Evolutionary conservation across 2,888 invertebrate species (phyloP).

Genomic region (Hecatera dysodea): DNA sequence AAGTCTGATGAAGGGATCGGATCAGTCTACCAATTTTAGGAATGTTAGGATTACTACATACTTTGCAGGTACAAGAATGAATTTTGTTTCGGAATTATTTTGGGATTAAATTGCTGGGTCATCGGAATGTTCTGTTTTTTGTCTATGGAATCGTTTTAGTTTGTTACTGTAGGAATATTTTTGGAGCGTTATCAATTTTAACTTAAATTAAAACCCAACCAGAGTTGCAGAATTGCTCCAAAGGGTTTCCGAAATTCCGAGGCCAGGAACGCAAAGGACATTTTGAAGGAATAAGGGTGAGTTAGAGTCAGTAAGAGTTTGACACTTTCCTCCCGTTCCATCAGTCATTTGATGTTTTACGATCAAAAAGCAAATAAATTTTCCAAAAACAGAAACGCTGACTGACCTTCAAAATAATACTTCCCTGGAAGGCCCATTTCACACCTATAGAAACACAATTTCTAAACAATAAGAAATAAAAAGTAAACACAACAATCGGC

Average conservation of each 20-base stretch:
- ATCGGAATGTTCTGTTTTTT: background rate
- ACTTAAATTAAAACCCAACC: no score
- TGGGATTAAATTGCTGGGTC: constrained; percentile 26
- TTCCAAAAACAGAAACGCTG: background rate
- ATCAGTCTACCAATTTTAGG: constrained; percentile 39
- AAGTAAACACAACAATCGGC: background rate
- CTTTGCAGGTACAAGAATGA: constrained; percentile 14
- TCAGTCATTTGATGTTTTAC: no score
- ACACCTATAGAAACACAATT: background rate
- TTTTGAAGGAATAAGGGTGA: no score
- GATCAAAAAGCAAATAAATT: no score
- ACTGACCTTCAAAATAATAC: no score
- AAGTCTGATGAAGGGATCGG: constrained; percentile 26
- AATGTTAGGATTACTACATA: constrained; percentile 23
- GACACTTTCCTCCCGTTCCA: no score
- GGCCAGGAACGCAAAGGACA: no score
- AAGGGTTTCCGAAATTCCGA: no score
- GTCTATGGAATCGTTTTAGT: background rate
- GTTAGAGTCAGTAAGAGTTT: no score
- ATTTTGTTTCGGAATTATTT: constrained; percentile 39
- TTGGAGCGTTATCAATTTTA: no score
- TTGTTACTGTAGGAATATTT: no score
- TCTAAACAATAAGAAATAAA: background rate
- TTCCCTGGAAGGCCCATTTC: background rate
- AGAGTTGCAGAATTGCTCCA: no score